phyloP scores from a whole-genome alignment of 2,888 invertebrate species.

The Eupsilia transversa region DNA sequence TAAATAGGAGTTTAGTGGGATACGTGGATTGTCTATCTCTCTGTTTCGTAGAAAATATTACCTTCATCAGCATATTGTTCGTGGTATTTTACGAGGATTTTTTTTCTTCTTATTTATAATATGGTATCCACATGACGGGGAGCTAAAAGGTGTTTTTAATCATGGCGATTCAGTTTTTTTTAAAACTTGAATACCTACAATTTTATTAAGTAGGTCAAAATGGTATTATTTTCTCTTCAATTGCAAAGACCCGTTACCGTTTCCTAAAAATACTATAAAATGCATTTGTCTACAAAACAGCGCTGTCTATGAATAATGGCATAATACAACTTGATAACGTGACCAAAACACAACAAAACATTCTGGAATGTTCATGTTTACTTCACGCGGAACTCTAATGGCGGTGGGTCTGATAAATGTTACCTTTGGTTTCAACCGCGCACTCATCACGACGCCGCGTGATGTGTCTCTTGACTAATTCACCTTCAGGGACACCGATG shows the following conservation, averaged over 20 bases:
- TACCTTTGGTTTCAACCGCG: constrained; percentile 17
- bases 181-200: background rate
- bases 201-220: too few relatives aligned
- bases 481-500: constrained; percentile 45
- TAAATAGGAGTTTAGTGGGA: constrained; percentile 2
- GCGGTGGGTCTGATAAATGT: constrained; percentile 41
- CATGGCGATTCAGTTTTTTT: background rate
- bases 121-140: background rate
- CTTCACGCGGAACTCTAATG: background rate
- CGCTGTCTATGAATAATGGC: background rate
- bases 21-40: too few relatives aligned
- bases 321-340: background rate
- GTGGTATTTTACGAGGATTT: background rate
- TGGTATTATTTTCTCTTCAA: background rate
- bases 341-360: constrained; percentile 4
- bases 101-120: too few relatives aligned
- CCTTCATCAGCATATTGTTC: too few relatives aligned
- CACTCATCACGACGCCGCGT: constrained; percentile 40
- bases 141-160: background rate
- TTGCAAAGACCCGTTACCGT: background rate
- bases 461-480: constrained; percentile 57
- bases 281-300: background rate
- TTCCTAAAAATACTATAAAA: background rate
- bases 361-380: constrained; percentile 19
- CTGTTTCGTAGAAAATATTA: background rate